A percentile compares a stretch with the other conserved stretches of the same genome.
Conservation (phyloP, 2,888 invertebrate species). For the Drosophila paracracens region DNA sequence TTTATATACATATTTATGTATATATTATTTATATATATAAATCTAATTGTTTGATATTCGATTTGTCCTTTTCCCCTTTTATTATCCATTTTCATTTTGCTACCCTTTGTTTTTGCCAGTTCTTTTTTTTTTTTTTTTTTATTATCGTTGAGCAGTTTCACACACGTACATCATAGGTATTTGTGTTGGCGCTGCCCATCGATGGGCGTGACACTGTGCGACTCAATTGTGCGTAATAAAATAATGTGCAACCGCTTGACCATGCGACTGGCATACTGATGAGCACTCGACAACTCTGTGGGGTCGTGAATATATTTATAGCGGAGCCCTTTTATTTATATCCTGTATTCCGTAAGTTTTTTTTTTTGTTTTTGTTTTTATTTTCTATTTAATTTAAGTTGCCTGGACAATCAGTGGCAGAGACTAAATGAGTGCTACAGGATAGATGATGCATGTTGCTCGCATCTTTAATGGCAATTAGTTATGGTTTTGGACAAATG, state of each 20-base stretch:
- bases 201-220: slow-evolving; percentile 59
- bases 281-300: slow-evolving; percentile 36
- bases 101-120: slow-evolving; percentile 7
- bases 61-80: slow-evolving; percentile 37
- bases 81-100: slow-evolving; percentile 3
- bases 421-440: slow-evolving; percentile 28
- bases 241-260: slow-evolving; percentile 75
- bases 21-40: slow-evolving; percentile 12
- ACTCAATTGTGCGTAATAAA: slow-evolving; percentile 79
- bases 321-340: slow-evolving; percentile 34
- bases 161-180: slow-evolving; percentile 38
- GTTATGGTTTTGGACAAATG: background rate
- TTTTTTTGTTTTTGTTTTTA: background rate
- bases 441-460: slow-evolving; percentile 15
- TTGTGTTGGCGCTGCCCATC: slow-evolving; percentile 32
- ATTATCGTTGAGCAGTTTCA: slow-evolving; percentile 13
- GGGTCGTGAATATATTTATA: slow-evolving; percentile 46
- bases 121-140: slow-evolving; percentile 6
- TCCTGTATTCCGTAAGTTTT: background rate
- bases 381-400: slow-evolving; percentile 10
- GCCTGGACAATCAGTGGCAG: slow-evolving; percentile 3
- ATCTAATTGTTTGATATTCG: slow-evolving; percentile 51
- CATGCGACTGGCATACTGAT: slow-evolving; percentile 73
- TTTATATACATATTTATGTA: slow-evolving; percentile 19
- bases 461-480: background rate